Evolutionary conservation across 2,888 invertebrate genomes (phyloP).

Genomic region (Caenorhabditis imperialis): DNA sequence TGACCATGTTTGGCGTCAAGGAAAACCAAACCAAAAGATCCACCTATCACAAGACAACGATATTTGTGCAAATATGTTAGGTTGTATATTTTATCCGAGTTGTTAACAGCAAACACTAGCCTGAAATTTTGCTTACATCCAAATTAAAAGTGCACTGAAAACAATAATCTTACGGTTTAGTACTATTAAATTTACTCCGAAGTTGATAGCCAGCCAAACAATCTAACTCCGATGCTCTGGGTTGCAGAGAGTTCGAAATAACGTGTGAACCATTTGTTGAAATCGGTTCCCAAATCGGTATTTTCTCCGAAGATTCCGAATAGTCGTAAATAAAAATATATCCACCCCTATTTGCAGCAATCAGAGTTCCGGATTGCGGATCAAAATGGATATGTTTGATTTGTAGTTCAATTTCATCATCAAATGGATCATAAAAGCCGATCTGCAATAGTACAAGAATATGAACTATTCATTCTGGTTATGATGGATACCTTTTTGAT

Average conservation of each 20-base stretch:
- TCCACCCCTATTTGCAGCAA: constrained; percentile 41
- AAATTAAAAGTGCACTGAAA: no score
- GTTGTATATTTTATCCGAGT: constrained; percentile 14
- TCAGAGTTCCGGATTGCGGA: constrained; percentile 19
- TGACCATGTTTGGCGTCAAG: constrained; percentile 12
- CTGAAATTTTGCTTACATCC: constrained; percentile 6
- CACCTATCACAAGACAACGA: constrained; percentile 29
- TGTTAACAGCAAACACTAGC: constrained; percentile 18
- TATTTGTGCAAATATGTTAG: constrained; percentile 24
- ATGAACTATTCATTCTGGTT: not conserved
- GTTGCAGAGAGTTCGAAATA: not conserved
- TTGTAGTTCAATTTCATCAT: constrained; percentile 32
- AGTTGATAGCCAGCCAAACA: not conserved
- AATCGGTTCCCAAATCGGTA: constrained; percentile 2
- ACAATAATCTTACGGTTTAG: not conserved
- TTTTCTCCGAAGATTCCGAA: constrained; percentile 1
- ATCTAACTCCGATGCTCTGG: not conserved
- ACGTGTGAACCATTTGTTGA: constrained; percentile 1
- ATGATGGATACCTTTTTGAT: not conserved
- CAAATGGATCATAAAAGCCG: constrained; percentile 41
- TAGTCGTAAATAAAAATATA: constrained; percentile 34
- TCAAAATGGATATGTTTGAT: constrained; percentile 29
- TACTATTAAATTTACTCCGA: not conserved
- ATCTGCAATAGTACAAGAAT: not conserved
- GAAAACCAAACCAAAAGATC: constrained; percentile 20